A percentile compares a stretch with the other conserved stretches of the same genome.
Conservation (phyloP, 2,113 vertebrate species). For the Bufo bufo region DNA sequence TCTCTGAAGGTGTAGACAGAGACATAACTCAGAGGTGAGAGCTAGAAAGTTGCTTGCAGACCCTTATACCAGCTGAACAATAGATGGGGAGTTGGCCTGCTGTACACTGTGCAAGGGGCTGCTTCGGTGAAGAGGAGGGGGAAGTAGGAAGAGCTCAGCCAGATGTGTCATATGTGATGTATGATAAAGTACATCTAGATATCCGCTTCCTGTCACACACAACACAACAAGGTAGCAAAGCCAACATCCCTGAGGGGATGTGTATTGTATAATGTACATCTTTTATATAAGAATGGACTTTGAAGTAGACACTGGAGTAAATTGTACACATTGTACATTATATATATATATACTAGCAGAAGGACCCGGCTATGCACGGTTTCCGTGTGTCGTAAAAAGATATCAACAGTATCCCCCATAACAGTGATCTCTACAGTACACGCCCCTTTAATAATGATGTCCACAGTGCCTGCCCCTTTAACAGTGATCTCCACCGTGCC, state of each 20-base stretch:
- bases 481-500: too few relatives aligned
- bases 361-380: too few relatives aligned
- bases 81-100: conserved; percentile 5
- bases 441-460: too few relatives aligned
- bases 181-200: conserved; percentile 39
- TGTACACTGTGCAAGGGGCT: conserved; percentile 37
- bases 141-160: conserved; percentile 41
- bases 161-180: conserved; percentile 54
- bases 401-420: too few relatives aligned
- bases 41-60: not conserved
- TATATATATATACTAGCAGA: too few relatives aligned
- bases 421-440: too few relatives aligned
- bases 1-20: not conserved
- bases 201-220: conserved; percentile 54
- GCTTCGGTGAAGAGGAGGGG: conserved; percentile 33
- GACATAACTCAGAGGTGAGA: not conserved
- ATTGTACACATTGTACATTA: too few relatives aligned
- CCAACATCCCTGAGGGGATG: not conserved
- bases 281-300: not conserved
- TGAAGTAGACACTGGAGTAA: too few relatives aligned
- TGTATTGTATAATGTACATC: not conserved
- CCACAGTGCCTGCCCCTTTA: too few relatives aligned
- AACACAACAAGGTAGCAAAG: conserved; percentile 22
- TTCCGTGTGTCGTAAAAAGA: too few relatives aligned
- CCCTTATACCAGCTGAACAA: conserved; percentile 7